Evolutionary conservation across 2,888 invertebrate genomes (phyloP).

Genomic region (Thymelicus sylvestris): DNA sequence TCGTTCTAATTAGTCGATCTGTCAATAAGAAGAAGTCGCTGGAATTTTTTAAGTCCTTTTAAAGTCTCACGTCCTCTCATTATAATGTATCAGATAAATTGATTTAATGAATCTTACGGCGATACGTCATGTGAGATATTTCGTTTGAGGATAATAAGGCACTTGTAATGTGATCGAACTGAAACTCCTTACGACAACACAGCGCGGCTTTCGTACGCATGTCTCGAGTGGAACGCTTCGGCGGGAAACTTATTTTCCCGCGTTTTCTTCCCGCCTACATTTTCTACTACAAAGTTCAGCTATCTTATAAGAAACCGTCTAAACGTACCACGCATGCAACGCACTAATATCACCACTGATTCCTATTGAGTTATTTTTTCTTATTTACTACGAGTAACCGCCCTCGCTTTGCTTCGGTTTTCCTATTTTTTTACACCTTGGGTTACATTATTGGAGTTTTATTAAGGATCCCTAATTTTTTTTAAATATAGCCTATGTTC

Average conservation of each 20-base stretch:
- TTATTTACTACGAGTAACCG: no score
- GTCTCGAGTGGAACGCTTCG: conserved; percentile 68
- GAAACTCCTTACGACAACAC: conserved; percentile 30
- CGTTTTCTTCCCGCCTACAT: conserved; percentile 69
- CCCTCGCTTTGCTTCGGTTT: no score
- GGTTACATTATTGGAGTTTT: no score
- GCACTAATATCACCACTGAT: not conserved
- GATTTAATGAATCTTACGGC: conserved; percentile 13
- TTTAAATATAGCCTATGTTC: no score
- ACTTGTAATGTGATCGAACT: conserved; percentile 14
- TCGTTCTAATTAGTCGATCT: conserved; percentile 37
- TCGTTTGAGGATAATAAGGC: not conserved
- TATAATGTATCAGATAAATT: conserved; percentile 27
- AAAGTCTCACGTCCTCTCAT: conserved; percentile 12
- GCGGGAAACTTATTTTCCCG: conserved; percentile 83
- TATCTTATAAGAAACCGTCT: conserved; percentile 63
- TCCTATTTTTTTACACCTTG: no score
- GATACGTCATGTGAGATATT: not conserved
- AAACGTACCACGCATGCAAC: not conserved
- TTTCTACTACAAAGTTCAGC: conserved; percentile 62
- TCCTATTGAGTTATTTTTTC: not conserved
- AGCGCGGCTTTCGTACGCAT: conserved; percentile 76
- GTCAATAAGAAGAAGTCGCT: conserved; percentile 29
- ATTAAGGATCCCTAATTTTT: no score
- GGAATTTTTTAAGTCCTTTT: not conserved